Percentiles rank a stretch among this genome's conserved stretches.
Evolutionary conservation across 2,888 invertebrate genomes (phyloP).

Genomic region (Belgica antarctica): DNA sequence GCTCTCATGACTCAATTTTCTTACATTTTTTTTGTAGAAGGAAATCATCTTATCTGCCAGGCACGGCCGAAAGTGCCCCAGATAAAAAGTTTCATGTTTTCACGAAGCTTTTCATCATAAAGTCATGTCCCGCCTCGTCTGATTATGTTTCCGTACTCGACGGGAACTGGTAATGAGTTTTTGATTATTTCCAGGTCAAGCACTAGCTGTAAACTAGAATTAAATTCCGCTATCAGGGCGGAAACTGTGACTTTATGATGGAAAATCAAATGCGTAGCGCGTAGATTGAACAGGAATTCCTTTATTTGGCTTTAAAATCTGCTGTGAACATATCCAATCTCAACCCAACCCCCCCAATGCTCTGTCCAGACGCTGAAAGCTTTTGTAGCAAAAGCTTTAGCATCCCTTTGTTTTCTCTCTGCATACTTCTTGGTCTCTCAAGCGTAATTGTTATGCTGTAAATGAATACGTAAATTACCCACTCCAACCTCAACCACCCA

Average conservation of each 20-base stretch:
- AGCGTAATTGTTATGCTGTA: not conserved
- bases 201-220: too few species aligned
- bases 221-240: not conserved
- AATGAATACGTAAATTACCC: not conserved
- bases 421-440: not conserved
- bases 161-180: not conserved
- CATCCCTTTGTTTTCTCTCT: not conserved
- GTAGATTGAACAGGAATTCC: not conserved
- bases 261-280: conserved; percentile 35
- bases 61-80: not conserved
- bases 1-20: not conserved
- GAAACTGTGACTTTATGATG: conserved; percentile 6
- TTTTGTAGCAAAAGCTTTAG: conserved; percentile 1
- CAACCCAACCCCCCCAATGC: not conserved
- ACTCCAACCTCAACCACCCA: not conserved
- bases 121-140: not conserved
- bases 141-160: not conserved
- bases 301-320: too few species aligned
- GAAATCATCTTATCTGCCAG: not conserved
- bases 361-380: not conserved
- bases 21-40: not conserved
- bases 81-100: not conserved
- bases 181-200: too few species aligned
- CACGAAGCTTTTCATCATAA: not conserved
- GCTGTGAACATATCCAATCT: too few species aligned